Percentiles rank a stretch among this genome's conserved stretches.
Conservation (phyloP, 1,140 invertebrate genomes). For the Cyrtorhinus lividipennis region DNA sequence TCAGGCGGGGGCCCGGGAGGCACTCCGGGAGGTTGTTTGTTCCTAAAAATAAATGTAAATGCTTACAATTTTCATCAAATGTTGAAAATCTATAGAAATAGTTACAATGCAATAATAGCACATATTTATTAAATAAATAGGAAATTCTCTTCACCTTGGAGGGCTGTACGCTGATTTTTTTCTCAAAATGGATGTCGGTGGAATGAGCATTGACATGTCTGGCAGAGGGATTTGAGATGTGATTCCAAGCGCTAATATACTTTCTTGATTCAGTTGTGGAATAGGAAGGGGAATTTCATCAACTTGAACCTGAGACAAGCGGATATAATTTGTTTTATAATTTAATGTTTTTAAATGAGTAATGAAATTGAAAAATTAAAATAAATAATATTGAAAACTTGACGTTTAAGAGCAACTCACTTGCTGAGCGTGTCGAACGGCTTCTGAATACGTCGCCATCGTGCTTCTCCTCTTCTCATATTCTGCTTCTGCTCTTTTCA, state of each 20-base stretch:
- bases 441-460: constrained; percentile 84
- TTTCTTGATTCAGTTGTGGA: constrained; percentile 28
- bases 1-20: constrained; percentile 70
- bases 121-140: not conserved
- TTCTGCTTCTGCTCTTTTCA: constrained; percentile 79
- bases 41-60: no score
- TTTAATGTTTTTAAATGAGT: no score
- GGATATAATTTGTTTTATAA: no score
- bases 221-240: constrained; percentile 67
- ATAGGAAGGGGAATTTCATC: constrained; percentile 90
- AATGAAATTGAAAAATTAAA: not conserved
- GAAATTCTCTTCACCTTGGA: not conserved
- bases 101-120: no score
- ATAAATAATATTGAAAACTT: not conserved
- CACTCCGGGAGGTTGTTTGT: constrained; percentile 64
- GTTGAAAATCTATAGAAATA: no score
- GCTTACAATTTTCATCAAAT: not conserved
- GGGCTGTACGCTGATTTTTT: constrained; percentile 46
- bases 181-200: constrained; percentile 50
- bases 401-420: constrained; percentile 34
- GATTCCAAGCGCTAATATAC: constrained; percentile 33
- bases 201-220: constrained; percentile 41
- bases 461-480: constrained; percentile 81
- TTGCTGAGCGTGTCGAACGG: constrained; percentile 85
- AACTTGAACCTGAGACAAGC: constrained; percentile 40